A percentile compares a stretch with the other conserved stretches of the same genome.
Evolutionary conservation across 2,113 vertebrate species (phyloP).

Genomic region (Amblyopsis rosae): DNA sequence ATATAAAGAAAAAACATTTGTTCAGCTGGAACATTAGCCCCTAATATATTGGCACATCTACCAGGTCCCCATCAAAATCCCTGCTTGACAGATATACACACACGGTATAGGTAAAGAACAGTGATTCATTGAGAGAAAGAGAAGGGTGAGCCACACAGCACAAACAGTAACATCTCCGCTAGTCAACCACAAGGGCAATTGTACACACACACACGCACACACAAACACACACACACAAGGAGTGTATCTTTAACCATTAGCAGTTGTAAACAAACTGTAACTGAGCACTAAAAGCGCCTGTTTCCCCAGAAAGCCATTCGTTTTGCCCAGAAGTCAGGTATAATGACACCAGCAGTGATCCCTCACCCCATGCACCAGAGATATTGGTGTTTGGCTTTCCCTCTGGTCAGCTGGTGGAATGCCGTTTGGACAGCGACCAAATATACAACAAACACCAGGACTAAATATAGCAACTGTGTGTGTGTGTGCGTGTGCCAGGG

Average conservation of each 20-base stretch:
- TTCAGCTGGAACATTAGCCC: no score
- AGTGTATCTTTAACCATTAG: background rate
- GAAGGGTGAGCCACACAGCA: background rate
- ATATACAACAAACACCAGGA: constrained; percentile 67
- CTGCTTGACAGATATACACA: no score
- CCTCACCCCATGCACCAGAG: background rate
- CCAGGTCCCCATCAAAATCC: no score
- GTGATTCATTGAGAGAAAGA: no score
- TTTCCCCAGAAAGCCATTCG: background rate
- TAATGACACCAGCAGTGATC: background rate
- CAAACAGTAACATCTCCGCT: no score
- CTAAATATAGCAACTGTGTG: constrained; percentile 65
- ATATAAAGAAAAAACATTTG: no score
- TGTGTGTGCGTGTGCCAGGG: constrained; percentile 5
- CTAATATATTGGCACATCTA: no score
- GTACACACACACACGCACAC: background rate
- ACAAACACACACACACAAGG: no score
- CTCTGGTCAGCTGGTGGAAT: constrained; percentile 23
- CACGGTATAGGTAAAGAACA: no score
- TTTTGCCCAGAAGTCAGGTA: background rate
- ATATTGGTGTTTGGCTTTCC: constrained; percentile 1
- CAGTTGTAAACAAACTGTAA: background rate
- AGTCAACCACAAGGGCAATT: background rate
- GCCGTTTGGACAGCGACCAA: constrained; percentile 66
- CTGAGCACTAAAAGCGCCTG: background rate